Percentiles rank a stretch among this genome's conserved stretches.
Conservation (phyloP, 1,140 invertebrate species). For the Drosophila willistoni region DNA sequence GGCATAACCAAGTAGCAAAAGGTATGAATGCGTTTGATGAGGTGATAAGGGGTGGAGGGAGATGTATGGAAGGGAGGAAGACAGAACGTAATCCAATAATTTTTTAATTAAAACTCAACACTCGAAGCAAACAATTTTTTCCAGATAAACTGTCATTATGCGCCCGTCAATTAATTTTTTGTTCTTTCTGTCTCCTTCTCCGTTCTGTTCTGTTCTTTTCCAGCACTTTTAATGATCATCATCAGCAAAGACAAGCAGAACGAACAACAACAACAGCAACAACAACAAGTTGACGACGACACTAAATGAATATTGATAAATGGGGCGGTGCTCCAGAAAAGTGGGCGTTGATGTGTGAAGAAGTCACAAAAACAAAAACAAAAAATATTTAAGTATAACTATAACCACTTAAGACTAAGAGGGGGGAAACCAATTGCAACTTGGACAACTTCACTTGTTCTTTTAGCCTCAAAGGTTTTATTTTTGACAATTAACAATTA, state of each 20-base stretch:
- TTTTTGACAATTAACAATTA: slow-evolving; percentile 56
- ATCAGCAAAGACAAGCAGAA: slow-evolving; percentile 50
- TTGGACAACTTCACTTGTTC: slow-evolving; percentile 56
- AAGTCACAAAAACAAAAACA: slow-evolving; percentile 33
- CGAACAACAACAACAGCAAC: slow-evolving; percentile 38
- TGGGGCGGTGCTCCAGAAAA: slow-evolving; percentile 73
- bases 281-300: slow-evolving; percentile 67
- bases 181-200: slow-evolving; percentile 38
- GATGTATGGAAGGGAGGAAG: slow-evolving; percentile 1
- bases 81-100: slow-evolving; percentile 79
- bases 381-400: slow-evolving; percentile 3
- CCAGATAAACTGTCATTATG: slow-evolving; percentile 82
- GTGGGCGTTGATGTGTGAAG: slow-evolving; percentile 68
- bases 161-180: slow-evolving; percentile 79
- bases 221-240: slow-evolving; percentile 70
- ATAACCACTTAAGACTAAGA: slow-evolving; percentile 7
- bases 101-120: slow-evolving; percentile 82
- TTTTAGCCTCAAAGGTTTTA: slow-evolving; percentile 37
- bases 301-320: slow-evolving; percentile 82
- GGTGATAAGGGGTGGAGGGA: background rate
- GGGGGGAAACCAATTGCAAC: slow-evolving; percentile 44
- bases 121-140: slow-evolving; percentile 81
- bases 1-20: slow-evolving; percentile 80
- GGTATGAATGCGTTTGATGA: slow-evolving; percentile 15
- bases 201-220: background rate